Evolutionary conservation across 2,888 invertebrate genomes (phyloP).

Genomic region (Hanleya hanleyi): DNA sequence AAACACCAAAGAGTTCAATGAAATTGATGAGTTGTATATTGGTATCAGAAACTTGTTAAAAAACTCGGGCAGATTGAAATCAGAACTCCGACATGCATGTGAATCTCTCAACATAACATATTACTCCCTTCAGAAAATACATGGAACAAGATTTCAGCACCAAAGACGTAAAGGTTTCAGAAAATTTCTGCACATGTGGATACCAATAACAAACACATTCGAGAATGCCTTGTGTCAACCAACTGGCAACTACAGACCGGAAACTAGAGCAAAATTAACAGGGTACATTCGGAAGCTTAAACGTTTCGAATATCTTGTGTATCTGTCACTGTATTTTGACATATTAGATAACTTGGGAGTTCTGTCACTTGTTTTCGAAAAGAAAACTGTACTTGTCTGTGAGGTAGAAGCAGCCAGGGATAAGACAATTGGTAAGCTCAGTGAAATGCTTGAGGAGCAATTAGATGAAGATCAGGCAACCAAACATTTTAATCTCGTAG

Average conservation of each 20-base stretch:
- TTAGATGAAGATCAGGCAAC: background rate
- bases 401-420: background rate
- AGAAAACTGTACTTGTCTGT: background rate
- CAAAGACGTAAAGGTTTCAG: background rate
- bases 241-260: background rate
- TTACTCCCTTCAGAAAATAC: background rate
- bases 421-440: background rate
- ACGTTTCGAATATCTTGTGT: background rate
- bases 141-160: slow-evolving; percentile 8
- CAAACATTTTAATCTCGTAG: background rate
- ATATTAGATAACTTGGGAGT: background rate
- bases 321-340: background rate
- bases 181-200: background rate
- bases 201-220: background rate
- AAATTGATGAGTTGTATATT: background rate
- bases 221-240: background rate
- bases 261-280: slow-evolving; percentile 1
- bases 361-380: background rate
- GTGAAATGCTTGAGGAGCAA: background rate
- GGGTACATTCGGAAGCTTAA: background rate
- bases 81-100: background rate
- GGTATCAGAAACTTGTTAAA: background rate
- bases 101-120: background rate
- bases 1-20: background rate
- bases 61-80: background rate